Evolutionary conservation across 2,113 vertebrate genomes (phyloP).

Genomic region (Nothocercus nigrocapillus): DNA sequence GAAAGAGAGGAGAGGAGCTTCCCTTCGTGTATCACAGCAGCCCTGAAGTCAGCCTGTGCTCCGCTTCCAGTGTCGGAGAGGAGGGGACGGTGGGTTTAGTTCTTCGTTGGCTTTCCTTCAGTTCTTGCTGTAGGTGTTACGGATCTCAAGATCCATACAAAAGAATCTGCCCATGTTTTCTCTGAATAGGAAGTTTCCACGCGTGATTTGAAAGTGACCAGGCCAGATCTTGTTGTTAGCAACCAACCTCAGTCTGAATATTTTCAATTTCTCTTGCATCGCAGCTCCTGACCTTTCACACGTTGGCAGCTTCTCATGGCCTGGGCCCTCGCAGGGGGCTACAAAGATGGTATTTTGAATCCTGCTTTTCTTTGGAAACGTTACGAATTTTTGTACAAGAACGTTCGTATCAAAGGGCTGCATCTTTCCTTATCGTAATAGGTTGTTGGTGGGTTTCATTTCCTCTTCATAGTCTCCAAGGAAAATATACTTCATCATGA

Average conservation of each 20-base stretch:
- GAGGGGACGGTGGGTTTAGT: neutral
- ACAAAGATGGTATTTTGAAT: neutral
- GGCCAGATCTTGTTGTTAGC: neutral
- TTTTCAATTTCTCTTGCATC: neutral
- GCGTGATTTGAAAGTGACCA: neutral
- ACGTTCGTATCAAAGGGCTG: neutral
- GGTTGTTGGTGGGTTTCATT: slow-evolving; percentile 23
- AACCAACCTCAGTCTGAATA: neutral
- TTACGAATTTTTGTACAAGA: neutral
- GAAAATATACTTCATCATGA: slow-evolving; percentile 36
- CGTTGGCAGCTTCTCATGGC: neutral
- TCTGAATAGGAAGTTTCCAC: neutral
- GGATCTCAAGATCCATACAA: neutral
- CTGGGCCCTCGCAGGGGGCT: neutral
- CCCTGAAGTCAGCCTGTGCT: neutral
- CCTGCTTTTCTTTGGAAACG: neutral
- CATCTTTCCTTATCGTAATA: neutral
- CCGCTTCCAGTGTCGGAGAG: neutral
- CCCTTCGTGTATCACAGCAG: neutral
- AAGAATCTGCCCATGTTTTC: neutral
- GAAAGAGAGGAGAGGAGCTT: neutral
- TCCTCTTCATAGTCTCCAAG: neutral
- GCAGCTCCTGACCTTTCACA: neutral
- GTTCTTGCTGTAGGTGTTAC: neutral
- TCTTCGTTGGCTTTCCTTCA: neutral